Evolutionary conservation across 2,113 vertebrate genomes (phyloP).

Genomic region (Ciconia maguari): DNA sequence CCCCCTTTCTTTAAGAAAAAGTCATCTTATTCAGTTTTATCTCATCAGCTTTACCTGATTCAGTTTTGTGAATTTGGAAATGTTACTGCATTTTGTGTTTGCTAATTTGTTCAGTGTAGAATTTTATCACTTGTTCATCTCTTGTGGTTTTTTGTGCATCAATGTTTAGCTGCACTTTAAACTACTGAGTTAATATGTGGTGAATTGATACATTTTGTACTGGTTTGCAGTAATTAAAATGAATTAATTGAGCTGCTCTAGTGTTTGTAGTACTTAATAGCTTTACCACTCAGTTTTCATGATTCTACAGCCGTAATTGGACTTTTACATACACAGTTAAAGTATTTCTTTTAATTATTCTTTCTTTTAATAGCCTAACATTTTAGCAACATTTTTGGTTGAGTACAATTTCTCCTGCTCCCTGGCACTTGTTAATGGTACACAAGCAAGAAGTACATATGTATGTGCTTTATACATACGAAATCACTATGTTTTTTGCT

Average conservation of each 20-base stretch:
- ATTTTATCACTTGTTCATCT: slow-evolving; percentile 1
- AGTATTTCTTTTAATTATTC: background rate
- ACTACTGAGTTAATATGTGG: background rate
- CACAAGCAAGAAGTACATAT: background rate
- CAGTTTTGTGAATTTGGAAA: background rate
- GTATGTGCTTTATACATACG: background rate
- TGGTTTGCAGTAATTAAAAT: slow-evolving; percentile 35
- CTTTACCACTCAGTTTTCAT: background rate
- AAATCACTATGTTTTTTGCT: background rate
- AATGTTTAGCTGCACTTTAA: background rate
- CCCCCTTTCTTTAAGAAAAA: background rate
- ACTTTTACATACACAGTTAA: background rate
- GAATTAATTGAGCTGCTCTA: slow-evolving; percentile 16
- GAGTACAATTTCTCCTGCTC: background rate
- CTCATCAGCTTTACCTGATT: background rate
- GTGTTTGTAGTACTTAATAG: background rate
- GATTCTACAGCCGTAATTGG: background rate
- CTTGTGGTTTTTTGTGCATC: background rate
- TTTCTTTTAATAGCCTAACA: background rate
- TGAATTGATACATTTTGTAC: background rate
- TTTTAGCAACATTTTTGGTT: background rate
- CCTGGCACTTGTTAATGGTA: background rate
- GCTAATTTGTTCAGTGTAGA: background rate
- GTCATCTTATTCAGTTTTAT: background rate
- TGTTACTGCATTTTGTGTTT: background rate